Base-by-base conservation (phyloP, 2,888 invertebrate species). In the Scaptomyza reducta region DNA sequence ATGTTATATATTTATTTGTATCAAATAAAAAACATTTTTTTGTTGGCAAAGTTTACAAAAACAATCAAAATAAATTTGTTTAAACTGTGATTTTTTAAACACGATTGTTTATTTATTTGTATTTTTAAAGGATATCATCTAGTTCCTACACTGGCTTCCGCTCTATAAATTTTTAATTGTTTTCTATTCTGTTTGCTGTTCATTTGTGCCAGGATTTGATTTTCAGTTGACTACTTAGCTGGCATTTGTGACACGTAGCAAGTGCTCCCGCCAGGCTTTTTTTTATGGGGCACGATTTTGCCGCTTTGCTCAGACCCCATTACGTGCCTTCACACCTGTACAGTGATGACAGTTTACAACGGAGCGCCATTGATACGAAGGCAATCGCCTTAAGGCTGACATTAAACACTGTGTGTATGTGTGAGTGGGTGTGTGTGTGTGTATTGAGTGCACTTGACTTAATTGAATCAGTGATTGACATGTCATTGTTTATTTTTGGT, bases 391-490 rank as follows among this genome's bases (percentile, higher is more conserved):
- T 38, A 45, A 25, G 40, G 29, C 56, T 54, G 47, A 25, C 46
- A 16, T 41, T 22, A 27, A 41, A 31, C 18, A 31, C 18, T 33
- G 22, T 46, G 31, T 54, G 18, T 49, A 38, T 42, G 31, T 49
- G 16, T 31, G 41, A 22, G 38, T 42, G n/a, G 35, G 4, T 40
- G 22, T 56, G 44, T 49, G 13, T 55, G 33, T 46, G 57, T 78
- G 67, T 55, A 44, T 62, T 33, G 35, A 33, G 40, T 73, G 87
- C 87, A 82, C 87, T 82, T 67, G 68, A 77, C 70, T 77, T 87
- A 87, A 82, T 87, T 84, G 85, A 82, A 87, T 77, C 81, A 74
- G 58, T 74, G 81, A 87, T 87, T 74, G 81, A 72, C 84, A 70
- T 68, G 53, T 62, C 68, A 50, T 33, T 61, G 58, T 68, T 79